Percentiles rank a stretch among this genome's conserved stretches.
Evolutionary conservation across 2,888 invertebrate species (phyloP).

Genomic region (Drosophila infuscata): DNA sequence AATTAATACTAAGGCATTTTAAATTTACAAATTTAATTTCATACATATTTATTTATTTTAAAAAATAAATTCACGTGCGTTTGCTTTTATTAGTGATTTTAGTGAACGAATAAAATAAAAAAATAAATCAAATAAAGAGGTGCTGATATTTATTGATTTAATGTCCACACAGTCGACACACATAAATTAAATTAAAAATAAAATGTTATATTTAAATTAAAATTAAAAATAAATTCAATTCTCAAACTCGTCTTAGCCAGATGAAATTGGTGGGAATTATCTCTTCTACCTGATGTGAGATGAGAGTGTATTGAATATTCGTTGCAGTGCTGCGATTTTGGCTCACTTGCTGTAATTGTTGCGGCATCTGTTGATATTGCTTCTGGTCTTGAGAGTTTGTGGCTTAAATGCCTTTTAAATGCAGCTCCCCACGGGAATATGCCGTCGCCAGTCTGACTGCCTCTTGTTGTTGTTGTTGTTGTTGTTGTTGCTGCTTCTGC

Average conservation of each 20-base stretch:
- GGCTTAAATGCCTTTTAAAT: conserved; percentile 80
- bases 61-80: neutral
- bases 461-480: conserved; percentile 48
- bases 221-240: neutral
- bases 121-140: too few species aligned
- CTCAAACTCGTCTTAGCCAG: too few species aligned
- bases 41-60: too few species aligned
- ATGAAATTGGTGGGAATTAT: neutral
- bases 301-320: conserved; percentile 41
- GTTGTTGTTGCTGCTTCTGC: conserved; percentile 23
- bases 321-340: conserved; percentile 1
- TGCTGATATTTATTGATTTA: too few species aligned
- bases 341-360: conserved; percentile 67
- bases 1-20: too few species aligned
- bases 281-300: neutral
- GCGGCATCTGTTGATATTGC: conserved; percentile 56
- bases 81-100: neutral
- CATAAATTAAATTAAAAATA: neutral
- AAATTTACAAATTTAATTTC: too few species aligned
- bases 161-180: neutral
- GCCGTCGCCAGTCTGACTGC: conserved; percentile 66
- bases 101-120: neutral
- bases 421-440: conserved; percentile 80
- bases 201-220: neutral
- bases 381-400: conserved; percentile 75